Base-by-base conservation (phyloP, 2,113 vertebrate species). In the Eidolon helvum region DNA sequence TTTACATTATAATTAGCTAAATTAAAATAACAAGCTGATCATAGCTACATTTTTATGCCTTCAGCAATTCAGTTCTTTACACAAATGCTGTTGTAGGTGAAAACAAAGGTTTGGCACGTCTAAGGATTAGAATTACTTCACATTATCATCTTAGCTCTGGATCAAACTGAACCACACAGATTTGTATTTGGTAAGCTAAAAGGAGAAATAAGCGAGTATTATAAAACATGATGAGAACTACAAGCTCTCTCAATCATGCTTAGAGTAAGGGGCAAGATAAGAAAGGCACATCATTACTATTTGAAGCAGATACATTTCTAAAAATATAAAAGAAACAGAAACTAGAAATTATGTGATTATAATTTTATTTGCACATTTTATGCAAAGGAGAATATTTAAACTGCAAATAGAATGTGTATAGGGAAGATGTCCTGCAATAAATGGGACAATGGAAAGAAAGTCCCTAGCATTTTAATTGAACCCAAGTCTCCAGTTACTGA, bases 1-100 rank as follows among this genome's bases (percentile, higher is more conserved):
- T 85, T 96, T 91, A 79, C 0, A 86, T 48, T 94, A 77, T 86
- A 96, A 89, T 86, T 97, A 96, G 8, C 55, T 77, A 55, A 75
- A 91, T 91, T 87, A 72, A 96, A 95, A 82, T 82, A 68, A 50
- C 4, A 97, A 43, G 33, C 38, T 87, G 72, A 93, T 91, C 28
- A 89, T 50, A 90, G 22, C 15, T 69, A 15, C 40, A 83, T 57
- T 2, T 89, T 2, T 91, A 8, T 53, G 24, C 18, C 14, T 93
- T 61, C 2, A 61, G 11, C 33, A 35, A 14, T 12, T 93, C 16
- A 65, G 19, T 5, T 45, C 12, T 16, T 92, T 88, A 72, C 5
- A 68, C 35, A 87, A 94, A 69, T 21, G 72, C 6, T 53, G 15
- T 61, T 74, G 2, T 19, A 89, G 33, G 3, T 65, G 3, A 72